phyloP scores from a whole-genome alignment of 2,888 invertebrate genomes.

The Empis livida region DNA sequence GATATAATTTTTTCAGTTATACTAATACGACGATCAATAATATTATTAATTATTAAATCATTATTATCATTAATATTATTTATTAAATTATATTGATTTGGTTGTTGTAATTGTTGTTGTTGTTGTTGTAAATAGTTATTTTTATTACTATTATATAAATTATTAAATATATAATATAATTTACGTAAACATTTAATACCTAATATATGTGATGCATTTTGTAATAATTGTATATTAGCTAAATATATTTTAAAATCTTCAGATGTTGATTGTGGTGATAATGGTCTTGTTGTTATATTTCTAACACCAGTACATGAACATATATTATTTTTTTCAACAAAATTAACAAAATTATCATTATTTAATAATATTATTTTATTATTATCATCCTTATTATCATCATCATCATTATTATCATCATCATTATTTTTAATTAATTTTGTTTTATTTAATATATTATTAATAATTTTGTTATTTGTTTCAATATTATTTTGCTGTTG shows the following conservation, averaged over 20 bases:
- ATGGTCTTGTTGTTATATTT: conserved; percentile 48
- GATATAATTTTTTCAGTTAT: neutral
- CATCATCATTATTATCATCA: neutral
- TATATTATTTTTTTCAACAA: conserved; percentile 18
- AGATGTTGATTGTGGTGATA: conserved; percentile 51
- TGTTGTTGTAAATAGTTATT: conserved; percentile 14
- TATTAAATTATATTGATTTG: conserved; percentile 7
- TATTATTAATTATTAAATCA: neutral
- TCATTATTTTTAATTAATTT: conserved; percentile 5
- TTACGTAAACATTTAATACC: conserved; percentile 47
- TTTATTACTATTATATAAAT: conserved; percentile 37
- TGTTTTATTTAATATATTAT: conserved; percentile 12
- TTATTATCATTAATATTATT: neutral
- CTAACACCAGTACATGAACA: conserved; percentile 36
- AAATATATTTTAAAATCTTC: conserved; percentile 59
- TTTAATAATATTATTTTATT: neutral
- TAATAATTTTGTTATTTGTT: conserved; percentile 5
- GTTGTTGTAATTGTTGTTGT: too few species aligned
- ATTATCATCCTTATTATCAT: neutral
- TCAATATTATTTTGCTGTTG: neutral
- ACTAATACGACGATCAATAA: neutral
- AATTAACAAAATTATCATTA: conserved; percentile 10
- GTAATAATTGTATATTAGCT: conserved; percentile 58
- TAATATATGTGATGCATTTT: conserved; percentile 53
- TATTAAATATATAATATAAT: conserved; percentile 45